Evolutionary conservation across 1,140 invertebrate genomes (phyloP), one percentile per base, ranked within the genome.

Genomic region (Drosophila funebris): DNA sequence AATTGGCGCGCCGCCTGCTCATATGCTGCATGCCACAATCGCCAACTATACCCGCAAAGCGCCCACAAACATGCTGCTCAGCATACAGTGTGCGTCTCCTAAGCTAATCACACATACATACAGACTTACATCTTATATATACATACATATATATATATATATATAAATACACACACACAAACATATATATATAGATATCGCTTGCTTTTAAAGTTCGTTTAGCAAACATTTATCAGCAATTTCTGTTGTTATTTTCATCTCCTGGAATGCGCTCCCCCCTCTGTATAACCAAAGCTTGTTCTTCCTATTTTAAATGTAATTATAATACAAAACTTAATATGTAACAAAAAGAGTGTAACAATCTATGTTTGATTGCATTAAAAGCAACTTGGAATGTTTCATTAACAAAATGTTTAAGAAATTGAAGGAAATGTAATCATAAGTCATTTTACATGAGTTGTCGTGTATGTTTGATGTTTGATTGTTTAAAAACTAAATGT

Each of bases 251-350:
- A 13, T 48, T 27, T 48, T 48, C 44, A 29, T 48, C 27, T 48
- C 44, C 43, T 46, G 43, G 43, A 46, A 46, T 22, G 20, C 43
- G 11, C 20, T 31, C 27, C 14, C 29, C 29, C 58, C 69, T 48
- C 11, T 61, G 13, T 72, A 72, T 78, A 89, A 89, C 83, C 83
- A 88, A 88, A 88, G 83, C 83, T 88, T 88, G 78, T 83, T 83
- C 76, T 88, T 88, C 84, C 83, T 88, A 89, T 84, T 90, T 78
- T 80, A 39, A 78, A 36, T 57, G 67, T 80, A 89, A 64, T 71
- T 52, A 24, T 77, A 76, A 74, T 37, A 36, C 33, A 52, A 31
- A 18, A 48, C 43, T 46, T 5, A 24, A 62, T 13, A 18, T 66
- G 39, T 58, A 56, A n/a, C n/a, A n/a, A n/a, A 66, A 58, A 43